These are phyloP conservation scores for Clarias fuscus DNA, from an alignment of 2,797 vertebrate species.

Conservation along the genomic window DNA sequence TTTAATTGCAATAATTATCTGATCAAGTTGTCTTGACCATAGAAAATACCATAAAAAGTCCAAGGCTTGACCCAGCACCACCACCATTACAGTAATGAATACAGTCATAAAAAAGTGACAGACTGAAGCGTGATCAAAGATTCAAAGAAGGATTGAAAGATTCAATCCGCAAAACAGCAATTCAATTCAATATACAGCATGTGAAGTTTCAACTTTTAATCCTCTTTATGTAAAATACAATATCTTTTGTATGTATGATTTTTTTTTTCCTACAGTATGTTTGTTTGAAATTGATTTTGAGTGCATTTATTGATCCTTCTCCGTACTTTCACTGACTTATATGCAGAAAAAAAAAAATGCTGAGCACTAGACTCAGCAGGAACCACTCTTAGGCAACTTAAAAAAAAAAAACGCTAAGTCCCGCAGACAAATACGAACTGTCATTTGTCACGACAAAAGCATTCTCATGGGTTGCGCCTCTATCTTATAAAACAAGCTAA, in stretches of 20 bases:
- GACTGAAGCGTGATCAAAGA: not conserved
- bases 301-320: not conserved
- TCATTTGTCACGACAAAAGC: slow-evolving; percentile 52
- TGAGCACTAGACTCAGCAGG: slow-evolving; percentile 23
- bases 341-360: not conserved
- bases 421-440: slow-evolving; percentile 50
- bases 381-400: slow-evolving; percentile 44
- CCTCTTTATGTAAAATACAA: not conserved
- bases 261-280: not conserved
- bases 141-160: slow-evolving; percentile 36
- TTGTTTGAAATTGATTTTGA: not conserved
- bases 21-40: slow-evolving; percentile 58
- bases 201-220: not conserved
- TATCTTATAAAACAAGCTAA: slow-evolving; percentile 65
- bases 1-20: slow-evolving; percentile 78
- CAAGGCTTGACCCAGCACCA: slow-evolving; percentile 41
- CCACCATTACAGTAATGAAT: slow-evolving; percentile 68
- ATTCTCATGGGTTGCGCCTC: slow-evolving; percentile 65
- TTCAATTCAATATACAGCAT: not conserved
- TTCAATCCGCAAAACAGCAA: not conserved
- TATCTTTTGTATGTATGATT: not conserved
- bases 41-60: slow-evolving; percentile 11
- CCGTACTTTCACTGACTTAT: not conserved
- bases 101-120: slow-evolving; percentile 59
- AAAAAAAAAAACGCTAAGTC: slow-evolving; percentile 47